These are phyloP conservation scores for Chelmon rostratus DNA, from an alignment of 2,797 vertebrate genomes.

Conservation along the genomic window DNA sequence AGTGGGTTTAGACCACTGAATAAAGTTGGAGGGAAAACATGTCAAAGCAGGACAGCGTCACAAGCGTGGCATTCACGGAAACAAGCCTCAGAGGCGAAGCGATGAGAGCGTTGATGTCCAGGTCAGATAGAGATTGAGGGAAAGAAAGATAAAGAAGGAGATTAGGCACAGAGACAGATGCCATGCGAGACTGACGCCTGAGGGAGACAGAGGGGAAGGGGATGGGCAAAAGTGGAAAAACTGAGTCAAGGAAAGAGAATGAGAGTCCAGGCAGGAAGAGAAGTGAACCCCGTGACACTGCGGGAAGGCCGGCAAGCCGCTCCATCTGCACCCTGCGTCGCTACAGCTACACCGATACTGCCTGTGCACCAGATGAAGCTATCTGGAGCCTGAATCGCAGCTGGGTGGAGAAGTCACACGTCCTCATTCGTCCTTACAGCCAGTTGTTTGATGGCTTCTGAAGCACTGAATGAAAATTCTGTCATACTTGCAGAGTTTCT, in stretches of 20 bases:
- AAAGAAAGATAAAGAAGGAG: conserved; percentile 15
- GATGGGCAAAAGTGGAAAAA: conserved; percentile 51
- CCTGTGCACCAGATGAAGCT: background rate
- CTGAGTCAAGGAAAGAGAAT: conserved; percentile 22
- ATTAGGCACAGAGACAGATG: conserved; percentile 14
- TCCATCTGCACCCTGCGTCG: conserved; percentile 22
- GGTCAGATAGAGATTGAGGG: conserved; percentile 38
- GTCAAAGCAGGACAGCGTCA: conserved; percentile 65
- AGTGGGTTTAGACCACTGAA: conserved; percentile 58
- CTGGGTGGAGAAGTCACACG: conserved; percentile 1
- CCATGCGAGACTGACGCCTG: conserved; percentile 16
- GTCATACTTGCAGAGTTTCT: background rate
- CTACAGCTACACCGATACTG: background rate
- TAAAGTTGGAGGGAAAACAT: conserved; percentile 63
- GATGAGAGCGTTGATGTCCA: conserved; percentile 44
- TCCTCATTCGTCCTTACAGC: conserved; percentile 15
- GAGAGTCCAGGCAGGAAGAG: conserved; percentile 26
- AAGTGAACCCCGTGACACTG: conserved; percentile 61
- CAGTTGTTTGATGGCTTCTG: conserved; percentile 37
- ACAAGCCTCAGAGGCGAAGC: conserved; percentile 50
- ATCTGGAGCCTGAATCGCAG: conserved; percentile 24
- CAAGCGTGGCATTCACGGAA: conserved; percentile 43
- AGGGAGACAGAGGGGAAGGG: conserved; percentile 12
- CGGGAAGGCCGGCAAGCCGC: background rate
- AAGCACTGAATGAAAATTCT: background rate